A percentile compares a stretch with the other conserved stretches of the same genome.
Conservation (phyloP, 2,888 invertebrate genomes). For the Drosophila koepferae region DNA sequence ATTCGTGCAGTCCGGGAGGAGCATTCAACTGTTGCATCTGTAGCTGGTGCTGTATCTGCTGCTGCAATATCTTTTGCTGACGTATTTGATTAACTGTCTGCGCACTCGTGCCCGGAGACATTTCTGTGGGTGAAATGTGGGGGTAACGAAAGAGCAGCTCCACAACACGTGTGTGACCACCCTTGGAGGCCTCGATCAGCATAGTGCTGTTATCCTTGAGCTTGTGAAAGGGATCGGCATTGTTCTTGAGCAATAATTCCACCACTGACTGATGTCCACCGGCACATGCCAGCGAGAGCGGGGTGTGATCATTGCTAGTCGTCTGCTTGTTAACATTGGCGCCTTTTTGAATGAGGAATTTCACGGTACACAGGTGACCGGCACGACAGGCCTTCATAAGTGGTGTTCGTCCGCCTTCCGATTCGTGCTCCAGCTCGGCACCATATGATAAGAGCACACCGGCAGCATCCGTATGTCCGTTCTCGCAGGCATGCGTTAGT, state of each 20-base stretch:
- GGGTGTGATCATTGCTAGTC: constrained; percentile 98
- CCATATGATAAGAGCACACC: constrained; percentile 95
- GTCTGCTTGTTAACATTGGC: constrained; percentile 95
- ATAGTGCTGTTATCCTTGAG: constrained; percentile 99
- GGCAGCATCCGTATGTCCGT: constrained; percentile 98
- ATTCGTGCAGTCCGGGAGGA: constrained; percentile 87
- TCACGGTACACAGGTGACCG: constrained; percentile 97
- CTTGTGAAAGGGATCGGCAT: constrained; percentile 98
- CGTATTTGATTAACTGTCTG: constrained; percentile 82
- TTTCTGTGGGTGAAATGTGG: constrained; percentile 89
- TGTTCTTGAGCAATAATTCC: constrained; percentile 94
- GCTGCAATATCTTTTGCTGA: constrained; percentile 84
- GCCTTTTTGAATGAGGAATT: constrained; percentile 95
- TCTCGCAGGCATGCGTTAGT: constrained; percentile 98
- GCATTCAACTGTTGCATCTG: constrained; percentile 84
- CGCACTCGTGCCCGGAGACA: constrained; percentile 81
- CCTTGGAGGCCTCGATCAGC: constrained; percentile 99
- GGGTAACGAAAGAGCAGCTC: constrained; percentile 97
- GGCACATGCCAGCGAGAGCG: constrained; percentile 97
- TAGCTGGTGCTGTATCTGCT: constrained; percentile 85
- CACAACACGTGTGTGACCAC: constrained; percentile 98
- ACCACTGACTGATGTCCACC: constrained; percentile 98
- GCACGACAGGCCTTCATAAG: constrained; percentile 99
- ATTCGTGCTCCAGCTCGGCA: constrained; percentile 97
- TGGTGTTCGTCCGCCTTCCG: constrained; percentile 98